Evolutionary conservation across 2,113 vertebrate species (phyloP).

Genomic region (Aleadryas rufinucha): DNA sequence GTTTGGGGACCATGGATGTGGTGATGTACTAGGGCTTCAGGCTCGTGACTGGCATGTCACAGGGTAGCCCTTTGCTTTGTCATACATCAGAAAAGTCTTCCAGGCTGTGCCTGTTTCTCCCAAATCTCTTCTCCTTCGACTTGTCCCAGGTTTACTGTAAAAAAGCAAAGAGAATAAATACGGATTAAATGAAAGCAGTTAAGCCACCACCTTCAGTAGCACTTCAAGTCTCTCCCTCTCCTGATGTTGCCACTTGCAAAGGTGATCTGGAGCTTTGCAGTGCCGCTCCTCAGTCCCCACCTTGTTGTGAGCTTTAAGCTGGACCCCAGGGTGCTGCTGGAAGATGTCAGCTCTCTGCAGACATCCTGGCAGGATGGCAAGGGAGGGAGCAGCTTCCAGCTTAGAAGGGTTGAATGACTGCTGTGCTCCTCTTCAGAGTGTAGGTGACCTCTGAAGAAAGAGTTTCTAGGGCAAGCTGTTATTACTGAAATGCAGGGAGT

Average conservation of each 20-base stretch:
- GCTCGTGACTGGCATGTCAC: neutral
- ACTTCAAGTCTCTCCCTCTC: neutral
- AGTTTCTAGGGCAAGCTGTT: neutral
- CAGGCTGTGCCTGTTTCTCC: neutral
- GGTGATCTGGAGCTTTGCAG: neutral
- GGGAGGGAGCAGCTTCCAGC: neutral
- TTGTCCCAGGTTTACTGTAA: neutral
- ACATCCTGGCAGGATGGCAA: neutral
- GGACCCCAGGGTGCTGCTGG: neutral
- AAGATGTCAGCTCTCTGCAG: neutral
- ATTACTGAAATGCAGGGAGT: neutral
- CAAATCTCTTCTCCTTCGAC: neutral
- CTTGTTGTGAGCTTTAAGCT: neutral
- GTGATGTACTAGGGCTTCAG: neutral
- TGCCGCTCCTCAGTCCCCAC: too few relatives aligned
- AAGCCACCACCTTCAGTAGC: neutral
- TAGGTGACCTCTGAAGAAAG: neutral
- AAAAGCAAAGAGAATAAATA: neutral
- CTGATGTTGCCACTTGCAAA: too few relatives aligned
- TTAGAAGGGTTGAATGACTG: neutral
- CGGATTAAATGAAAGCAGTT: neutral
- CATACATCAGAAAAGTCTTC: neutral
- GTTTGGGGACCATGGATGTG: neutral
- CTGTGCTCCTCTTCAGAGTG: neutral
- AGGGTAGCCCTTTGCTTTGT: neutral